Conservation (phyloP, 2,113 vertebrate species). For the Camelus bactrianus region DNA sequence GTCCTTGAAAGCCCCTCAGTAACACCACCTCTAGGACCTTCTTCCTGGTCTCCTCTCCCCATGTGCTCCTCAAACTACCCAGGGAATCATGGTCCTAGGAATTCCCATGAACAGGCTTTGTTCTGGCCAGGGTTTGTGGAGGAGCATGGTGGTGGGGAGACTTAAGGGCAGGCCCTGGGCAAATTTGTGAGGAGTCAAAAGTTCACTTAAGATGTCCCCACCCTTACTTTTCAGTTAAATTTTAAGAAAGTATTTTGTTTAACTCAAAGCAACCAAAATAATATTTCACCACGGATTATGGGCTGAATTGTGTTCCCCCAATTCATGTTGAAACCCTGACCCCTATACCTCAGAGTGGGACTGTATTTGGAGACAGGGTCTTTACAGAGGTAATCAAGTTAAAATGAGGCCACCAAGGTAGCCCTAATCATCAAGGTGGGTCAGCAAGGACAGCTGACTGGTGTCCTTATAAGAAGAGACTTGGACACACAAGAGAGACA, state of each 20-base stretch:
- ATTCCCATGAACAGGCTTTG: neutral
- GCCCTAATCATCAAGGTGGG: neutral
- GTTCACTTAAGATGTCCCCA: neutral
- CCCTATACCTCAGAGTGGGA: neutral
- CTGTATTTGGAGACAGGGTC: neutral
- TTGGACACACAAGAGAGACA: neutral
- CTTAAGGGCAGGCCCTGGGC: neutral
- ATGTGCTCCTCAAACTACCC: neutral
- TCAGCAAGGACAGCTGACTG: neutral
- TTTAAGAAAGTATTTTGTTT: neutral
- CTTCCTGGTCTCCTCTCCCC: neutral
- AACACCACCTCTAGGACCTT: neutral
- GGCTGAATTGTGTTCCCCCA: neutral
- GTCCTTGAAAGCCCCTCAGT: neutral
- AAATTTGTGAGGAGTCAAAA: neutral
- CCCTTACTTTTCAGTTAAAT: conserved; percentile 11
- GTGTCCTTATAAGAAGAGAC: neutral
- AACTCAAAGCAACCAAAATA: neutral
- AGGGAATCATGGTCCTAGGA: neutral
- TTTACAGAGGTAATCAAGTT: neutral
- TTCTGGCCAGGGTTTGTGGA: neutral
- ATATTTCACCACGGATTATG: neutral
- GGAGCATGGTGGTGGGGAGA: accelerated
- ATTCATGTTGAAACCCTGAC: neutral
- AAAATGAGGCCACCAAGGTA: neutral